Evolutionary conservation across 2,113 vertebrate species (phyloP).

Genomic region (Rostratula benghalensis): DNA sequence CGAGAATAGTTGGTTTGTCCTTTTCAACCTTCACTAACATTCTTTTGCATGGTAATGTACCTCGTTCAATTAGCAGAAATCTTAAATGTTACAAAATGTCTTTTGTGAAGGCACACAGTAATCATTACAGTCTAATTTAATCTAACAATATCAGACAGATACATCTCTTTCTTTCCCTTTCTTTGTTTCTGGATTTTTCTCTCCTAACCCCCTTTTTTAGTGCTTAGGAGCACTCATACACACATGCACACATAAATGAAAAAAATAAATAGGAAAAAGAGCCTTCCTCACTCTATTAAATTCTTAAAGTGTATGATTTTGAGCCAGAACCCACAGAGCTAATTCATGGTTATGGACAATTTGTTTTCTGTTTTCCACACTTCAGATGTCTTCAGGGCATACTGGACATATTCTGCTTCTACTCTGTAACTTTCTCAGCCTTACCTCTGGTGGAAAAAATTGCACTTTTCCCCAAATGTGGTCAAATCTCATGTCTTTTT

Average conservation of each 20-base stretch:
- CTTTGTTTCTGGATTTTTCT: constrained; percentile 7
- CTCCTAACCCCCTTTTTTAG: not conserved
- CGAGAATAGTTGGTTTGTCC: constrained; percentile 84
- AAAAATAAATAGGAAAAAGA: not conserved
- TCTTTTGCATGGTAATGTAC: constrained; percentile 84
- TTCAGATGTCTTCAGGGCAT: not conserved
- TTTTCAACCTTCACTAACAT: constrained; percentile 87
- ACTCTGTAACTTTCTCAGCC: not conserved
- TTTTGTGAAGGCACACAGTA: constrained; percentile 77
- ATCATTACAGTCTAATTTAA: constrained; percentile 79
- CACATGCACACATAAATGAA: not conserved
- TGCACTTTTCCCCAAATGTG: not conserved
- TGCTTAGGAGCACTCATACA: not conserved
- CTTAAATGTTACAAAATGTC: constrained; percentile 83
- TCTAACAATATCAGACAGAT: constrained; percentile 70
- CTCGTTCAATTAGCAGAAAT: constrained; percentile 82
- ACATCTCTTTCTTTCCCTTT: constrained; percentile 64
- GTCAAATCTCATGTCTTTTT: not conserved
- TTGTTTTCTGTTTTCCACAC: not conserved
- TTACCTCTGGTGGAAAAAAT: not conserved
- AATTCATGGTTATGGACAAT: not conserved
- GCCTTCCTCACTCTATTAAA: not conserved
- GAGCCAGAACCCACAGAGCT: not conserved
- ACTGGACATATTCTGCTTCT: not conserved
- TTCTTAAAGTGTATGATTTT: not conserved